Conservation (phyloP, 2,113 vertebrate species). For the Notechis scutatus region DNA sequence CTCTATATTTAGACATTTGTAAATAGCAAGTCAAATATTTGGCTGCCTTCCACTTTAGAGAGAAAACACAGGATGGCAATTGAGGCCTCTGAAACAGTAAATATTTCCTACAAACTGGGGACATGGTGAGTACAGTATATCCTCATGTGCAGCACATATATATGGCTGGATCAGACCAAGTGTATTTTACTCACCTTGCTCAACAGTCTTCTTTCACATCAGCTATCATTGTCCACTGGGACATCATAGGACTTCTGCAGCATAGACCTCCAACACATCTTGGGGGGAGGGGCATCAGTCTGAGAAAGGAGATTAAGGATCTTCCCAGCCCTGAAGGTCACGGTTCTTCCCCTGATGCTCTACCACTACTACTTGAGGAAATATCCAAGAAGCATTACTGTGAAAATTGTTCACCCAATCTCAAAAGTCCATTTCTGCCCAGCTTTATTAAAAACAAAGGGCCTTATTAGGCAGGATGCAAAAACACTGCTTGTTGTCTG, state of each 20-base stretch:
- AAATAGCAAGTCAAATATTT: conserved; percentile 76
- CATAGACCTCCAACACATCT: background rate
- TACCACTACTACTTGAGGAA: background rate
- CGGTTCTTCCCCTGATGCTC: background rate
- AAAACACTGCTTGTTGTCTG: background rate
- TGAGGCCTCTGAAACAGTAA: conserved; percentile 47
- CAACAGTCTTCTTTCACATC: background rate
- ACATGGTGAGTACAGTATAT: background rate
- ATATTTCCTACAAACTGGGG: conserved; percentile 20
- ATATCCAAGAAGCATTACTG: background rate
- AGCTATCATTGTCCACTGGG: background rate
- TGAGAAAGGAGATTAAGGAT: background rate
- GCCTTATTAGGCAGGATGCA: background rate
- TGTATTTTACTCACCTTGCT: background rate
- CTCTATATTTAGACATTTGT: conserved; percentile 77
- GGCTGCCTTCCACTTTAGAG: conserved; percentile 75
- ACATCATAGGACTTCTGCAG: background rate
- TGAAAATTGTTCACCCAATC: background rate
- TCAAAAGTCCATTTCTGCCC: background rate
- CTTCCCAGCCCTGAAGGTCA: too few relatives aligned
- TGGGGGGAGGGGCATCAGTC: background rate
- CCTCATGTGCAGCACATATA: background rate
- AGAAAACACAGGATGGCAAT: conserved; percentile 68
- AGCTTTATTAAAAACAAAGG: background rate
- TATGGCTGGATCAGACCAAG: background rate